Evolutionary conservation across 2,888 invertebrate genomes (phyloP).

Genomic region (Phyllotreta cruciferae): DNA sequence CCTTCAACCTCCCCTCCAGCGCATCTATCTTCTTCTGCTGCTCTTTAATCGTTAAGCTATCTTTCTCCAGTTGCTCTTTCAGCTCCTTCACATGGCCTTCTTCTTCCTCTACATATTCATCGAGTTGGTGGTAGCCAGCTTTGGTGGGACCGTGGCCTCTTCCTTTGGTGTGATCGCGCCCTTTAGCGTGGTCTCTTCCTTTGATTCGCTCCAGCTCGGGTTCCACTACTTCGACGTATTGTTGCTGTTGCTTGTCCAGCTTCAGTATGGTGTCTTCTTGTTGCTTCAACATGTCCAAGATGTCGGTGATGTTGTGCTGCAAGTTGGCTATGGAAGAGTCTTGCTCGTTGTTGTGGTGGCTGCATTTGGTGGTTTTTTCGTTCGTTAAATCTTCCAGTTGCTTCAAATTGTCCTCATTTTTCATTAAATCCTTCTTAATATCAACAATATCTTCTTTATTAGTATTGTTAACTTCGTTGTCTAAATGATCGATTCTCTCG

Average conservation of each 20-base stretch:
- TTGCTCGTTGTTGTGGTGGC: background rate
- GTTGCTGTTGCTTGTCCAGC: constrained; percentile 2
- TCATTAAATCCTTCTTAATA: constrained; percentile 2
- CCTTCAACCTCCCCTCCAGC: no score
- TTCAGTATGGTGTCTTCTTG: constrained; percentile 21
- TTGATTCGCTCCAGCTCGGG: background rate
- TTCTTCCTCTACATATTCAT: no score
- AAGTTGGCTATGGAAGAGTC: background rate
- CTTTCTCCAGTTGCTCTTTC: no score
- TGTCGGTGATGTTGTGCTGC: constrained; percentile 10
- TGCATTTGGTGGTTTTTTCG: background rate
- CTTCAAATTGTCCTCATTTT: background rate
- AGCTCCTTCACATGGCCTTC: no score
- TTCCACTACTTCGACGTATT: background rate
- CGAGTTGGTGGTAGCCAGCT: no score
- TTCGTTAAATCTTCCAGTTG: constrained; percentile 1
- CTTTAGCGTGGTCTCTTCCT: background rate
- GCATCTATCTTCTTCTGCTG: no score
- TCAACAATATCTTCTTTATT: background rate
- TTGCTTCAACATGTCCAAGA: constrained; percentile 8
- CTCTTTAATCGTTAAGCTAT: no score
- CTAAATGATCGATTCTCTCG: background rate
- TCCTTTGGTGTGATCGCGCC: no score
- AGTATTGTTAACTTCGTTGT: background rate
- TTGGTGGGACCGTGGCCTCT: no score